Conservation (phyloP, 1,140 invertebrate species). For the Drosophila hydei region DNA sequence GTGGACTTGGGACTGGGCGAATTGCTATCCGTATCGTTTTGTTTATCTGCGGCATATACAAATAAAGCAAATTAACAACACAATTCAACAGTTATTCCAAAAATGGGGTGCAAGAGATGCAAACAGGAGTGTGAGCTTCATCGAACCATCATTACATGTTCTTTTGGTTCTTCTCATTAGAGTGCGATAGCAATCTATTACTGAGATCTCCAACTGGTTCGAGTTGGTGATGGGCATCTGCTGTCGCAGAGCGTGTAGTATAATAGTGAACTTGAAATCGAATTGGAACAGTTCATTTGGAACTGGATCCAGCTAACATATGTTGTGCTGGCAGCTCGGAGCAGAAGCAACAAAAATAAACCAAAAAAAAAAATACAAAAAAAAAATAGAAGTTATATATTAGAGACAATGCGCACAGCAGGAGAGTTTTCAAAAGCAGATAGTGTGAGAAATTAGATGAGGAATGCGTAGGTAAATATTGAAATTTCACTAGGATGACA, state of each 20-base stretch:
- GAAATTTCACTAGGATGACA: slow-evolving; percentile 4
- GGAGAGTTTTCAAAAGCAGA: neutral
- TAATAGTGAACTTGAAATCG: too few relatives aligned
- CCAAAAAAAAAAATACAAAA: slow-evolving; percentile 43
- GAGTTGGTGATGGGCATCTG: slow-evolving; percentile 23
- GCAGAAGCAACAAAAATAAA: slow-evolving; percentile 23
- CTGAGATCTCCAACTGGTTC: neutral
- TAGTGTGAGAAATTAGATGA: slow-evolving; percentile 13
- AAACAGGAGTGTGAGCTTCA: neutral
- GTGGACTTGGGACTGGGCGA: slow-evolving; percentile 80
- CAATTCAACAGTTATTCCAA: neutral
- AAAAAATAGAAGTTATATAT: slow-evolving; percentile 9
- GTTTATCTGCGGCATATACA: slow-evolving; percentile 72
- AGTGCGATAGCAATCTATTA: neutral
- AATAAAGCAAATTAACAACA: neutral
- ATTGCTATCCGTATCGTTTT: slow-evolving; percentile 64
- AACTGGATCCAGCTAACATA: neutral
- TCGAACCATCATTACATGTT: neutral
- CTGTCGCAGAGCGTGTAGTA: too few relatives aligned
- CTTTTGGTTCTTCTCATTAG: neutral
- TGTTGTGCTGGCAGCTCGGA: neutral
- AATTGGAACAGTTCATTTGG: too few relatives aligned
- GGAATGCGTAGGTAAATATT: slow-evolving; percentile 1
- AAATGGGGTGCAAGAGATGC: neutral
- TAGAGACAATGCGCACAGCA: slow-evolving; percentile 7